Evolutionary conservation across 2,113 vertebrate species (phyloP).

Genomic region (Carassius carassius): DNA sequence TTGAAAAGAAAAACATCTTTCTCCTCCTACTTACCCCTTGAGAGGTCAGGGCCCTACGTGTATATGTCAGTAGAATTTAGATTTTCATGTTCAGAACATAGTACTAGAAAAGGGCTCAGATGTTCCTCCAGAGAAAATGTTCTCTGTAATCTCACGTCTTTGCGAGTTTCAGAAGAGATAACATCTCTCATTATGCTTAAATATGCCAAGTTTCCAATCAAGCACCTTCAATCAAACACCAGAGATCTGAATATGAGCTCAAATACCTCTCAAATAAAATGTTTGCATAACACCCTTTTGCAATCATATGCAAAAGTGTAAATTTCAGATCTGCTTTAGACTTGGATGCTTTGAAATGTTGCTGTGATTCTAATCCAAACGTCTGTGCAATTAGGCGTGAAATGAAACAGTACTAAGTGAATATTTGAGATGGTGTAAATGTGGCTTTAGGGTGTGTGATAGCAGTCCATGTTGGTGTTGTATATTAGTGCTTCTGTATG

Average conservation of each 20-base stretch:
- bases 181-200: not conserved
- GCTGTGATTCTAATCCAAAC: not conserved
- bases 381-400: not conserved
- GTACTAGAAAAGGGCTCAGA: not conserved
- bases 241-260: not conserved
- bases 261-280: not conserved
- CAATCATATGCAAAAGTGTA: not conserved
- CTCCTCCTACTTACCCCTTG: not conserved
- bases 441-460: not conserved
- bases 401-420: not conserved
- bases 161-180: not conserved
- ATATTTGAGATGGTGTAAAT: not conserved
- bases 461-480: not conserved
- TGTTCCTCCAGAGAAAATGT: not conserved
- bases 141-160: not conserved
- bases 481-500: not conserved
- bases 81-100: not conserved
- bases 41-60: conserved; percentile 1
- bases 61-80: not conserved
- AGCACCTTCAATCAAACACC: not conserved
- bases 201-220: not conserved
- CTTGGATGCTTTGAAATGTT: not conserved
- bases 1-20: conserved; percentile 21
- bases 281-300: not conserved
- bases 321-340: not conserved